phyloP scores from a whole-genome alignment of 2,888 invertebrate genomes.

The Chaetogeoica ovagalla region DNA sequence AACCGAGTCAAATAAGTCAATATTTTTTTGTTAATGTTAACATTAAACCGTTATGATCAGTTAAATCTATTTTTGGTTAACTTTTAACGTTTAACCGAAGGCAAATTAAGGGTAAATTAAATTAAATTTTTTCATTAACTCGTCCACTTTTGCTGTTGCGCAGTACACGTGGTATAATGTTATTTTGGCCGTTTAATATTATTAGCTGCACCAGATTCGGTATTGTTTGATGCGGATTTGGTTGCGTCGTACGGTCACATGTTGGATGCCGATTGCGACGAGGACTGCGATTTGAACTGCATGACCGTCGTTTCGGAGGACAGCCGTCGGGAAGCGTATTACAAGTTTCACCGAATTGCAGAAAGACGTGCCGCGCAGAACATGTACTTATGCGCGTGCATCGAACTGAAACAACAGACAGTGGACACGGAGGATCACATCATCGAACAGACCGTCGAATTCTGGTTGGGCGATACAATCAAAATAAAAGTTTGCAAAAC shows the following conservation, averaged over 20 bases:
- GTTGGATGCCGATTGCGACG: conserved; percentile 15
- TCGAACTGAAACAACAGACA: not conserved
- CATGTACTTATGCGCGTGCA: not conserved
- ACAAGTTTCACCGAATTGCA: not conserved
- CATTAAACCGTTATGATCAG: too few relatives aligned
- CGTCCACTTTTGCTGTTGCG: too few relatives aligned
- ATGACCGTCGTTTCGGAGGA: not conserved
- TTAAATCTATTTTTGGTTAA: too few relatives aligned
- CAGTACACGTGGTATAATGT: too few relatives aligned
- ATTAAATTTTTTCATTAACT: too few relatives aligned
- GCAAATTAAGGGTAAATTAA: too few relatives aligned
- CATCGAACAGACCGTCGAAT: conserved; percentile 25
- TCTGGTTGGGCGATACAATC: conserved; percentile 10
- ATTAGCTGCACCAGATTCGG: conserved; percentile 9
- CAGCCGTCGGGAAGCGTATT: not conserved
- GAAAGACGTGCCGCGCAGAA: conserved; percentile 7
- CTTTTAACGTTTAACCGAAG: too few relatives aligned
- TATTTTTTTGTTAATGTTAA: too few relatives aligned
- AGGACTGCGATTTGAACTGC: conserved; percentile 15
- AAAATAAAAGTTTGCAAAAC: conserved; percentile 23
- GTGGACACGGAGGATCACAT: conserved; percentile 7
- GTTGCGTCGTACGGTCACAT: conserved; percentile 4
- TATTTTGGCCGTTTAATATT: not conserved
- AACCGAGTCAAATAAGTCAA: too few relatives aligned
- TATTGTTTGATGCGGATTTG: conserved; percentile 6